Evolutionary conservation across 2,113 vertebrate species (phyloP), one percentile per base, ranked within the genome.

Genomic region (Diphyllodes magnificus): DNA sequence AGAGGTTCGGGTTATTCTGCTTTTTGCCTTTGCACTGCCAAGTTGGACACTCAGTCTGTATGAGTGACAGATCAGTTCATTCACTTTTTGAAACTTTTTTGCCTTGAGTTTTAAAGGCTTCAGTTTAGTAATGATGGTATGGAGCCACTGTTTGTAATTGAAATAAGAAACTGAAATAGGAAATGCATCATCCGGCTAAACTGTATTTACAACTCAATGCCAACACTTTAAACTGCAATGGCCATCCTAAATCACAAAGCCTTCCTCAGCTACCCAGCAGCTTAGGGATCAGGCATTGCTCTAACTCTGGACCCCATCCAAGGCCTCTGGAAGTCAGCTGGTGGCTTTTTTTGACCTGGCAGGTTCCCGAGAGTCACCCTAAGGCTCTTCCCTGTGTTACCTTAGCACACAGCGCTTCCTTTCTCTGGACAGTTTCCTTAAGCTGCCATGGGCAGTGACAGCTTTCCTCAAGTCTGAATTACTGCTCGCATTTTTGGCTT

Each of bases 81-180:
- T 57, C 85, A 49, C 45, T 75, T 92, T 37, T 45, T 37, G 60
- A 44, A 90, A 93, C 44, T 68, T 70, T 45, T 56, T 72, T 57
- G 21, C 42, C 28, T 56, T 64, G 61, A 78, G 71, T 90, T 68
- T 60, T 71, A 75, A 64, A 86, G 44, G 64, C 17, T 88, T 83
- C 30, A 0, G 7, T 83, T 90, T 73, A 82, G 44, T 40, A 71
- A 53, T 8, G 60, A 51, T 30, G 37, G 8, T 45, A 84, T 81
- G 22, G 33, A 94, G 56, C 63, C 70, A 44, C 15, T 9, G 20
- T 76, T 75, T 78, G 56, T 59, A 61, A 86, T 81, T 73, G 82
- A 95, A 95, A 94, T 80, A 70, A 91, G 90, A 82, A 91, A 44
- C 84, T 63, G 69, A 84, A 95, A 86, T 39, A 91, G 30, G 70